phyloP scores from a whole-genome alignment of 35 echinoderm and acorn worm species.

The Ophioderma brevispina region DNA sequence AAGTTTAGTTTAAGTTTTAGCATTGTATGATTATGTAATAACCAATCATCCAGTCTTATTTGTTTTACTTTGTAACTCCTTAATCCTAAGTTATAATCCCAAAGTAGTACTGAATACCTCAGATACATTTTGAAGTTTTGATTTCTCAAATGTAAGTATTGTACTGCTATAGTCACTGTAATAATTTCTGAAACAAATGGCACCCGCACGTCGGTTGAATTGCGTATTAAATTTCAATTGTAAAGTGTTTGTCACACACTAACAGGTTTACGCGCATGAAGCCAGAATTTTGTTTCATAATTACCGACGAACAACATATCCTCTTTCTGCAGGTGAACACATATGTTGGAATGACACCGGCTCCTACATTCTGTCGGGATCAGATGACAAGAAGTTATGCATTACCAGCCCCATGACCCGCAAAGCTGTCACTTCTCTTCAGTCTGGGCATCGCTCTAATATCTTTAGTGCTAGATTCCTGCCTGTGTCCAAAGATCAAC shows the following conservation, averaged over 20 bases:
- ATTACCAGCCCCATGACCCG: slow-evolving; percentile 77
- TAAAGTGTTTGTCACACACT: background rate
- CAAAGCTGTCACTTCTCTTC: slow-evolving; percentile 51
- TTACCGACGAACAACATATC: background rate
- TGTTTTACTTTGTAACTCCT: no score
- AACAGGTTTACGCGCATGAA: background rate
- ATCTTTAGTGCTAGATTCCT: slow-evolving; percentile 98
- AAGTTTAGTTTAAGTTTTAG: no score
- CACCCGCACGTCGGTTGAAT: no score
- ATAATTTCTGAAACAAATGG: no score
- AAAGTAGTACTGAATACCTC: no score
- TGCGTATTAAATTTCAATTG: background rate
- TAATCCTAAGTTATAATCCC: no score
- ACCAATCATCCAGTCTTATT: no score
- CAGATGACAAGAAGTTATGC: slow-evolving; percentile 95
- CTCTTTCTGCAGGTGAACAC: slow-evolving; percentile 74
- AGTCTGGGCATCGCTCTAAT: slow-evolving; percentile 89
- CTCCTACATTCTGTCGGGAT: slow-evolving; percentile 73
- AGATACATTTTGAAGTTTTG: no score
- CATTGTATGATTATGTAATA: no score
- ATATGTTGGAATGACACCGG: slow-evolving; percentile 94
- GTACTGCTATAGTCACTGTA: background rate
- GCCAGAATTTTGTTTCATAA: background rate
- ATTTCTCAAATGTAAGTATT: background rate
- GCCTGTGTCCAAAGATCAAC: slow-evolving; percentile 58